phyloP scores from a whole-genome alignment of 92 coral and sea anemone species.

The Plumapathes pennacea region DNA sequence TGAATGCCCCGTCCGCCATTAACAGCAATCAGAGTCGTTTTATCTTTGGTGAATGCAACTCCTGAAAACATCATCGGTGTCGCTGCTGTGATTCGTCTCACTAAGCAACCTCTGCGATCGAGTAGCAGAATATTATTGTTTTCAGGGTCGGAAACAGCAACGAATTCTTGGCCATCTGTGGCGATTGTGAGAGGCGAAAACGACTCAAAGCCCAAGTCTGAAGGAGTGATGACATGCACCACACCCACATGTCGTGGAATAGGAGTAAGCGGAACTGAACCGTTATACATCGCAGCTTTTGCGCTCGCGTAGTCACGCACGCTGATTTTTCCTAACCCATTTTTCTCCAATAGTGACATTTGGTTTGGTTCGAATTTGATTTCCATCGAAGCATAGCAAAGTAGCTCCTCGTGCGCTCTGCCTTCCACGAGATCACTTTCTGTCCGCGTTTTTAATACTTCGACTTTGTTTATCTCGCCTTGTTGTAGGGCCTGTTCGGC shows the following conservation, averaged over 20 bases:
- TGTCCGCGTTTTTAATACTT: neutral
- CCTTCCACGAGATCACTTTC: conserved; percentile 29
- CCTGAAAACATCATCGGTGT: conserved; percentile 77
- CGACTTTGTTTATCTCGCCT: conserved; percentile 15
- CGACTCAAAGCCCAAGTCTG: conserved; percentile 64
- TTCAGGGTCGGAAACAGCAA: conserved; percentile 86
- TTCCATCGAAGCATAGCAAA: conserved; percentile 52
- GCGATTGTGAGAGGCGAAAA: conserved; percentile 82
- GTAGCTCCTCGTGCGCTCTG: conserved; percentile 47
- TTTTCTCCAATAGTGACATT: conserved; percentile 41
- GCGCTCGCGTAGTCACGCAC: conserved; percentile 17
- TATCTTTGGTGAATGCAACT: conserved; percentile 64
- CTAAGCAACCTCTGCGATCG: conserved; percentile 56
- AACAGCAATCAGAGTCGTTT: conserved; percentile 62
- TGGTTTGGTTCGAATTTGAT: conserved; percentile 64
- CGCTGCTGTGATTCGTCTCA: conserved; percentile 55
- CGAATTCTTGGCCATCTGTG: conserved; percentile 57
- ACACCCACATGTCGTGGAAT: conserved; percentile 17
- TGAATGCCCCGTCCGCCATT: conserved; percentile 75
- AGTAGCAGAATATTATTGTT: conserved; percentile 69
- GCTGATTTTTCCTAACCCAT: conserved; percentile 62
- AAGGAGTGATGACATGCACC: conserved; percentile 32
- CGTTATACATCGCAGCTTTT: conserved; percentile 12
- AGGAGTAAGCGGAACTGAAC: conserved; percentile 6
- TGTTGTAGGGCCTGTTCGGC: conserved; percentile 1